Evolutionary conservation across 2,113 vertebrate genomes (phyloP), one percentile per base, ranked within the genome.

Genomic region (Xiphophorus couchianus): DNA sequence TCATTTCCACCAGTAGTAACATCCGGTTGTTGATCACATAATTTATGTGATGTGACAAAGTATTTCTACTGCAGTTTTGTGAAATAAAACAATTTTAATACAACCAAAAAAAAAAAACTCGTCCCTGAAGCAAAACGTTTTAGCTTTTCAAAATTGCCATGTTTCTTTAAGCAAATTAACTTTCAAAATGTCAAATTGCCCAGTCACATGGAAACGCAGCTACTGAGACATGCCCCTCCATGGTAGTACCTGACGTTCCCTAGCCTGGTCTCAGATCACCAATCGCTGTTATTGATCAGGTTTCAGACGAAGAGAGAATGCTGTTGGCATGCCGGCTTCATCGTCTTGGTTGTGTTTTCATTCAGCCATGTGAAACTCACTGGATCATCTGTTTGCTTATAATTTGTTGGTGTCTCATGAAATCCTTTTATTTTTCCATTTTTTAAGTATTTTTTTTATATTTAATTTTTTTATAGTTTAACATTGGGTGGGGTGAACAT

Each of bases 261-360:
- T 60, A 4, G 14, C 62, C 62, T 12, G 25, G 42, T 71, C 80
- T 84, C 68, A 44, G 5, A 73, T 74, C 73, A 64, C 61, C 74
- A n/a, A 61, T 72, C 62, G 48, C 39, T 84, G 62, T 74, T 73
- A 71, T 33, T 71, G 31, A 44, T 69, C 77, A 66, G 69, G 66
- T 65, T 79, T 68, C 62, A 42, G 29, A 79, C 61, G 68, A 25
- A 66, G 62, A 74, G 71, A 89, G 90, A 90, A 92, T 92, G 91
- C 84, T 91, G 79, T 81, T 86, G 82, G 89, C 86, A 90, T 92
- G 91, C 83, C 80, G 66, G 69, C 48, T 76, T 75, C 58, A 54
- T 68, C 68, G 84, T 87, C 35, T 13, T 78, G 4, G 1, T 28
- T 62, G 69, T 87, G 44, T 44, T 71, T 68, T 67, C 73, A 25